Base-by-base conservation (phyloP, 1,140 invertebrate species). In the Dolichoris vasculosae region DNA sequence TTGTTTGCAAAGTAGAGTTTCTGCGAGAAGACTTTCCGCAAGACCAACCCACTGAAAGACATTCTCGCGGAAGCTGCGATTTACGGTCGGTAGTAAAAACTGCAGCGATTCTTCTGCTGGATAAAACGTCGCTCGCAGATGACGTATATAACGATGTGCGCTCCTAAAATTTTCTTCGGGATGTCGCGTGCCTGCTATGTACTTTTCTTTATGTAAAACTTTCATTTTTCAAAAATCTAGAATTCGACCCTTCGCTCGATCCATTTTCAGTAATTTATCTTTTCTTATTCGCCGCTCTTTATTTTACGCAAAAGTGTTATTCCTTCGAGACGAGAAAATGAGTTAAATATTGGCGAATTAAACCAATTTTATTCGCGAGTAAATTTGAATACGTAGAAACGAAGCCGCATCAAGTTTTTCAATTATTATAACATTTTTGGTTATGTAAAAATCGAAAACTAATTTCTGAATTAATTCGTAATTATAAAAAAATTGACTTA, bases 71-170 rank as follows among this genome's bases (percentile, higher is more conserved):
- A 75, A 75, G 64, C 83, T 85, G 76, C 84, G 77, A 85, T 85
- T 85, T 85, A 84, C 83, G 83, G 76, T 43, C 76, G 83, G 63
- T 20, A 80, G 67, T 85, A 85, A 85, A 85, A 85, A 85, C 77
- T 85, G 83, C 76, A 73, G 77, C 83, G 76, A 85, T 85, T 85
- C 77, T 80, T 85, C 67, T 46, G 13, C 67, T 46, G 75, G 75
- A 78, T 77, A 71, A 84, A 71, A 79, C 76, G 76, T 84, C 83
- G 30, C 63, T 84, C 46, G 83, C 83, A 85, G 64, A 80, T 85
- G 84, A 85, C 67, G 84, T 80, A 85, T 80, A 80, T 85, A 85
- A 79, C 64, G 76, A 85, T 38, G 59, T 23, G 83, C 30, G 75
- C 40, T 67, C 82, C 75, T 77, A 43, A 84, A 84, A 84, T 69